phyloP scores from a whole-genome alignment of 2,113 vertebrate species.

The Apus apus region DNA sequence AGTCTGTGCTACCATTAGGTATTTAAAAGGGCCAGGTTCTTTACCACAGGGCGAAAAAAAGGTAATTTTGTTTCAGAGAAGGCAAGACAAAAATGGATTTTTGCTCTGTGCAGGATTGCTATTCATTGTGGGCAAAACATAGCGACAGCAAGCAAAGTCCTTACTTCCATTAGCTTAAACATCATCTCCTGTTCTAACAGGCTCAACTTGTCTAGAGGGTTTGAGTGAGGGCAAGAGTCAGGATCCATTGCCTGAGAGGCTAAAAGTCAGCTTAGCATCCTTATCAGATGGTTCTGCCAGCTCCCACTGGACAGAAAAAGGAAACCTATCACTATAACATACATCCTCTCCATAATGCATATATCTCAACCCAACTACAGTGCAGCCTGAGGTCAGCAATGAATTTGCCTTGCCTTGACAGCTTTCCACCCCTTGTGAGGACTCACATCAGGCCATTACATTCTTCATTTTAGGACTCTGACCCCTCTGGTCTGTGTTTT shows the following conservation, averaged over 20 bases:
- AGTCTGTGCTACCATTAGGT: neutral
- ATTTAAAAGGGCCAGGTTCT: neutral
- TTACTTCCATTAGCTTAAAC: neutral
- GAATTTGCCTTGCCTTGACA: neutral
- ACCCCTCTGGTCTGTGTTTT: neutral
- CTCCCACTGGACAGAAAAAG: neutral
- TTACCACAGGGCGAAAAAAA: neutral
- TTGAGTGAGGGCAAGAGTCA: neutral
- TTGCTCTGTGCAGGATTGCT: neutral
- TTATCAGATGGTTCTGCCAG: neutral
- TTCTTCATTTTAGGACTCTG: neutral
- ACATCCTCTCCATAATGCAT: neutral
- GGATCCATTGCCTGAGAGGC: neutral
- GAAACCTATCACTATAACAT: neutral
- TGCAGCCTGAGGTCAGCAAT: neutral
- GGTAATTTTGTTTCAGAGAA: neutral
- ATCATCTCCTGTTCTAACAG: neutral
- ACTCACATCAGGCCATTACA: neutral
- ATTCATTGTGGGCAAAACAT: neutral
- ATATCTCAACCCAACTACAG: neutral
- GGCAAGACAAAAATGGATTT: neutral
- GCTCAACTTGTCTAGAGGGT: neutral
- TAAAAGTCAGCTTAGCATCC: neutral
- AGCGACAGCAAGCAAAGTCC: neutral
- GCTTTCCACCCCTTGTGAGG: fast-evolving